Base-by-base conservation (phyloP, 2,888 invertebrate genomes). In the Ceramica pisi region DNA sequence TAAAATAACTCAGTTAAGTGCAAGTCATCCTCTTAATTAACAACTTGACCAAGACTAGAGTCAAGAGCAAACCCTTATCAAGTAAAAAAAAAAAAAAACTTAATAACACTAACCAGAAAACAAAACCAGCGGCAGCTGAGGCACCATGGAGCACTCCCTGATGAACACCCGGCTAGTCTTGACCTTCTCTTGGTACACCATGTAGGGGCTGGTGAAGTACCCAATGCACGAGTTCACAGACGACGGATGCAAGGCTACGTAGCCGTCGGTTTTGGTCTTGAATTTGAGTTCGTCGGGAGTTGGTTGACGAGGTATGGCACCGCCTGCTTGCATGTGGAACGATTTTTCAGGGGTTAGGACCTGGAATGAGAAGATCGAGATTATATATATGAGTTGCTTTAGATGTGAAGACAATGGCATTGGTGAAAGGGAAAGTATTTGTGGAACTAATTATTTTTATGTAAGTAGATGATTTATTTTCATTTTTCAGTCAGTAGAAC, bases 131-230 rank as follows among this genome's bases (percentile, higher is more conserved):
- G 98, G 97, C 73, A 98, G 90, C 78, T 97, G 96, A 0, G 98
- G 98, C 53, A 98, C 97, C 98, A 98, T 98, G 0, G 98, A 97
- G 82, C 98, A 97, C 88, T 98, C 98, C 53, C 98, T 95, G 31
- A 98, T 97, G 87, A 97, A 98, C 46, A 98, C 97, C 85, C 97
- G 96, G 5, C 97, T 97, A 0, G 98, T 98, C 89, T 97, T 98
- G 26, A 98, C 97, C 91, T 98, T 98, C 90, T 98, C 98, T 89
- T 98, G 98, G 88, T 97, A 98, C 35, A 98, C 97, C 55, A 98
- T 90, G 88, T 98, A 98, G 0, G 98, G 98, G 87, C 98, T 97
- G 12, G 97, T 94, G 88, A 97, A 98, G 87, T 97, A 94, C 0
- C 97, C 97, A 0, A 97, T 94, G 12, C 93, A 95, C 4, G 97